phyloP scores from a whole-genome alignment of 2,888 invertebrate species.

The Chymomyza caudatula region DNA sequence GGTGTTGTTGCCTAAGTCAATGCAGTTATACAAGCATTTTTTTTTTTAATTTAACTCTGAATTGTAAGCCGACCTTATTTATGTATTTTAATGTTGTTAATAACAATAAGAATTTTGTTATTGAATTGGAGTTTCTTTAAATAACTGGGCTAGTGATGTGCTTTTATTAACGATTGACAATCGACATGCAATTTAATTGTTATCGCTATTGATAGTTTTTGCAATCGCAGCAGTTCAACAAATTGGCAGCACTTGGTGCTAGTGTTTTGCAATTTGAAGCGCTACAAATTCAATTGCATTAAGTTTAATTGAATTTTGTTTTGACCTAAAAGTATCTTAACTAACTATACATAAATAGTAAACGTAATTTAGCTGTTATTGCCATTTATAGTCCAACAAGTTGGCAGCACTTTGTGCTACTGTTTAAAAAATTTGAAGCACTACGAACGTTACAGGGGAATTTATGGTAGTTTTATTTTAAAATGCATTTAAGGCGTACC shows the following conservation, averaged over 20 bases:
- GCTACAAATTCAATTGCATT: too few relatives aligned
- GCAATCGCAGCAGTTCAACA: too few relatives aligned
- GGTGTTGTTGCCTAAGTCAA: slow-evolving; percentile 7
- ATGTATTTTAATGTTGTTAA: too few relatives aligned
- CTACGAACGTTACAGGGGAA: background rate
- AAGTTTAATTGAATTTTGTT: too few relatives aligned
- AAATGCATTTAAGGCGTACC: background rate
- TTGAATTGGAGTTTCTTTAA: background rate
- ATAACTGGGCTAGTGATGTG: background rate
- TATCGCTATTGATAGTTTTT: slow-evolving; percentile 2
- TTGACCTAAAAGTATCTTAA: too few relatives aligned
- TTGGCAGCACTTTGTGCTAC: background rate
- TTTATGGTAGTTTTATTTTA: background rate
- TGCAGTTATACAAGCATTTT: background rate
- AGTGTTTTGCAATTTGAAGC: slow-evolving; percentile 10
- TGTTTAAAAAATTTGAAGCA: slow-evolving; percentile 11
- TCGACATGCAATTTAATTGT: slow-evolving; percentile 8
- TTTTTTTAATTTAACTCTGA: background rate
- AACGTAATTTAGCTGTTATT: too few relatives aligned
- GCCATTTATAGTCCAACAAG: background rate
- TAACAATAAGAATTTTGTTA: background rate
- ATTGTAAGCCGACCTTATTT: background rate
- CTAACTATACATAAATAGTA: too few relatives aligned
- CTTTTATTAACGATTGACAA: background rate
- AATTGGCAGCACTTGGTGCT: slow-evolving; percentile 1